Conservation (phyloP, 2,888 invertebrate genomes). For the Lacanobia wlatinum region DNA sequence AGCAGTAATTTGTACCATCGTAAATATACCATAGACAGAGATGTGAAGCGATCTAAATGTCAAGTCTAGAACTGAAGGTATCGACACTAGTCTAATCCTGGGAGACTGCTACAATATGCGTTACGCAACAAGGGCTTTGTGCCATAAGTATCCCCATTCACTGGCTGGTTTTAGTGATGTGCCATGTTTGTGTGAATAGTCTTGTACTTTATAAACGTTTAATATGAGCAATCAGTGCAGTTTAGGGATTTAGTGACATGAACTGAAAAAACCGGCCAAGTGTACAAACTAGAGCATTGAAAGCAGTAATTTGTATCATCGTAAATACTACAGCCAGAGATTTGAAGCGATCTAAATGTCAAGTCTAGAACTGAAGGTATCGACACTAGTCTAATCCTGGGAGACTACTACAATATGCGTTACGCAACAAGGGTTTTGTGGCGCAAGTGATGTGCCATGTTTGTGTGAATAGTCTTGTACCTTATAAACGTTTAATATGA, state of each 20-base stretch:
- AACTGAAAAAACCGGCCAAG: background rate
- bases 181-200: constrained; percentile 18
- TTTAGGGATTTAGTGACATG: background rate
- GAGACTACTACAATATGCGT: constrained; percentile 80
- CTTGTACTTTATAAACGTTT: background rate
- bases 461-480: constrained; percentile 13
- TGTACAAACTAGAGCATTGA: constrained; percentile 28
- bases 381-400: constrained; percentile 74
- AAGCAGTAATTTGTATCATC: constrained; percentile 58
- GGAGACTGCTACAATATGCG: constrained; percentile 79
- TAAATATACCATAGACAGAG: constrained; percentile 52
- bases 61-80: constrained; percentile 66
- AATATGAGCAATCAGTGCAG: background rate
- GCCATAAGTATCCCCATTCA: constrained; percentile 80
- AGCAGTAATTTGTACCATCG: constrained; percentile 59
- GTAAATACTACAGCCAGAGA: constrained; percentile 52
- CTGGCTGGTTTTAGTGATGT: constrained; percentile 75
- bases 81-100: constrained; percentile 75
- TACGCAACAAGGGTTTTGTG: constrained; percentile 85
- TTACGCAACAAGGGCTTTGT: constrained; percentile 86
- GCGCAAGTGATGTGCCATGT: constrained; percentile 74
- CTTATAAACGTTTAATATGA: background rate
- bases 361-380: constrained; percentile 67
- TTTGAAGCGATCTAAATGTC: constrained; percentile 66
- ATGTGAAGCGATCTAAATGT: constrained; percentile 66